Evolutionary conservation across 2,113 vertebrate genomes (phyloP).

Genomic region (Sarotherodon lohbergeri): DNA sequence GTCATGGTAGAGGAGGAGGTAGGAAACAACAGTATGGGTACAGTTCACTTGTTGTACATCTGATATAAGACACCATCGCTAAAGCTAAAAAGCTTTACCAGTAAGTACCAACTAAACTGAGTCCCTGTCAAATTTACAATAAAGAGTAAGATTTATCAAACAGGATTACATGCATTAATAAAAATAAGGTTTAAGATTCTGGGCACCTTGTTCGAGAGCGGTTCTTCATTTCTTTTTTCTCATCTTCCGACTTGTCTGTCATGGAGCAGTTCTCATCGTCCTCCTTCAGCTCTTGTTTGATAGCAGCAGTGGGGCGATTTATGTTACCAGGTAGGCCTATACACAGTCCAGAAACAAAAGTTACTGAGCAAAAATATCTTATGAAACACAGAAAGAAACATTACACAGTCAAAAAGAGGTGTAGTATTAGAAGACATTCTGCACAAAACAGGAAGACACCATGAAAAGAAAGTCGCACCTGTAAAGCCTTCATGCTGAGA

Average conservation of each 20-base stretch:
- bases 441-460: not conserved
- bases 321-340: slow-evolving; percentile 70
- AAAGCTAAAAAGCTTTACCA: not conserved
- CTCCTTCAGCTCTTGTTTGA: slow-evolving; percentile 90
- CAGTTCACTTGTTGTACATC: slow-evolving; percentile 15
- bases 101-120: not conserved
- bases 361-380: not conserved
- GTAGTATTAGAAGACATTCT: not conserved
- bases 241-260: slow-evolving; percentile 87
- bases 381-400: not conserved
- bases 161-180: not conserved
- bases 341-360: not conserved
- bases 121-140: not conserved
- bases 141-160: not conserved
- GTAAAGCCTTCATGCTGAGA: slow-evolving; percentile 81
- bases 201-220: slow-evolving; percentile 84
- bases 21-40: slow-evolving; percentile 63
- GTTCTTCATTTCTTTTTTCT: slow-evolving; percentile 85
- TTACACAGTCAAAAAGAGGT: not conserved
- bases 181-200: not conserved
- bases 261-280: slow-evolving; percentile 85
- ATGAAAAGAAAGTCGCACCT: slow-evolving; percentile 64
- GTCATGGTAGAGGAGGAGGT: slow-evolving; percentile 53
- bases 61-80: not conserved
- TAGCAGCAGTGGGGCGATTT: slow-evolving; percentile 70